phyloP scores from a whole-genome alignment of 2,797 vertebrate species.

The Notolabrus celidotus region DNA sequence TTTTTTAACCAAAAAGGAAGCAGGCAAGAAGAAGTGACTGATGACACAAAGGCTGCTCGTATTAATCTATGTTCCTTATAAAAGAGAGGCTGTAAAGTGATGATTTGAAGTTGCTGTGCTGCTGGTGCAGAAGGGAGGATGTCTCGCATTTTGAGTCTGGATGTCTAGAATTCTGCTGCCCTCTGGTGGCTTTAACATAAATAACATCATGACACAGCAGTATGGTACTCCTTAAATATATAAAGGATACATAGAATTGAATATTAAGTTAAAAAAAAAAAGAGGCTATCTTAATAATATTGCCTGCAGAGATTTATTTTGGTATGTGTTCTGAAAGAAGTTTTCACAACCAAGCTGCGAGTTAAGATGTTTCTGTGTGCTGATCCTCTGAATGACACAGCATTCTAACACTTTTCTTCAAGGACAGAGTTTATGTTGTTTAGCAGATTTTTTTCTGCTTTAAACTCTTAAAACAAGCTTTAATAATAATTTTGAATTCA shows the following conservation, averaged over 20 bases:
- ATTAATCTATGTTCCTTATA: background rate
- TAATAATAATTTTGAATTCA: too few species aligned
- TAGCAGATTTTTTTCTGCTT: too few species aligned
- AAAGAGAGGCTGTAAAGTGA: background rate
- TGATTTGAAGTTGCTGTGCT: background rate
- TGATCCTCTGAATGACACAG: too few species aligned
- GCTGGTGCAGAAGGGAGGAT: constrained; percentile 5
- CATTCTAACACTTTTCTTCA: too few species aligned
- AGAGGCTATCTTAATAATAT: too few species aligned
- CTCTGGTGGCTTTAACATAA: constrained; percentile 47
- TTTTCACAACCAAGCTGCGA: too few species aligned
- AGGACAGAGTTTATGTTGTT: too few species aligned
- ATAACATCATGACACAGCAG: constrained; percentile 72
- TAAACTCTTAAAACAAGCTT: too few species aligned
- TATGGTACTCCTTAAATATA: background rate
- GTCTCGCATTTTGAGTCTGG: background rate
- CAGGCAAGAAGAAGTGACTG: too few species aligned
- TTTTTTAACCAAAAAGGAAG: background rate
- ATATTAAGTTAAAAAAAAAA: background rate
- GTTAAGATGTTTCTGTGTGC: too few species aligned
- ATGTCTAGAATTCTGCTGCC: constrained; percentile 36
- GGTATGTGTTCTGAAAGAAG: too few species aligned
- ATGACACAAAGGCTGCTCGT: background rate
- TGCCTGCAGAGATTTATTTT: too few species aligned
- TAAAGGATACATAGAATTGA: background rate